Base-by-base conservation (phyloP, 2,888 invertebrate species). In the Pseudococcus longispinus region DNA sequence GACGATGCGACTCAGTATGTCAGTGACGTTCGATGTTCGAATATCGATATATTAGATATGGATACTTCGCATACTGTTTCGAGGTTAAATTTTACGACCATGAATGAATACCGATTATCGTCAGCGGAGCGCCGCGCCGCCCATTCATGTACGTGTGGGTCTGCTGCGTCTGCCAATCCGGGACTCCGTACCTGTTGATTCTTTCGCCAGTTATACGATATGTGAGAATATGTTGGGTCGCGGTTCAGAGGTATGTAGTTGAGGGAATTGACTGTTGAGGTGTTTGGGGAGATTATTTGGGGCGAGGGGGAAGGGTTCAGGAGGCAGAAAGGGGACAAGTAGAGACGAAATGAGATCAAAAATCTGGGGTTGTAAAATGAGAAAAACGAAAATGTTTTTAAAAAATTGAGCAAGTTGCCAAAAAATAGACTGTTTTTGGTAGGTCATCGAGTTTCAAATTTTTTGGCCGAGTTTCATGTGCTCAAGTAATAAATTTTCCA, bases 61-160 rank as follows among this genome's bases (percentile, higher is more conserved):
- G 77, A 77, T 77, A 77, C 77, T 77, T 77, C 77, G 77, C 77
- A 77, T 77, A 77, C 77, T 77, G 77, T 77, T 77, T 77, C 77
- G 77, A 77, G 77, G 77, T 77, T 77, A 77, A 37, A 37, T 77
- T 77, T 77, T 77, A 77, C 77, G 77, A 77, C 77, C 77, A 77
- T 77, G 77, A 77, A 77, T 77, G 77, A 77, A 77, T 77, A 77
- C 77, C 37, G 77, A 77, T 77, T 77, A 42, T 32, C 74, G 32
- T 13, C 74, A 60, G 32, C 32, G 4, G 15, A 29, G 74, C 15
- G 18, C n/a, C 5, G 4, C 32, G 32, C 32, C 6, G 32, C 29
- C 11, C 42, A 77, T 77, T 15, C 1, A 29, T 29, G 70, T 29
- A 70, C 70, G 70, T 70, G 60, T 70, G 60, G 23, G 51, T 1